These are phyloP conservation scores for Barypeithes pellucidus DNA, from an alignment of 2,888 invertebrate species.

Conservation along the genomic window DNA sequence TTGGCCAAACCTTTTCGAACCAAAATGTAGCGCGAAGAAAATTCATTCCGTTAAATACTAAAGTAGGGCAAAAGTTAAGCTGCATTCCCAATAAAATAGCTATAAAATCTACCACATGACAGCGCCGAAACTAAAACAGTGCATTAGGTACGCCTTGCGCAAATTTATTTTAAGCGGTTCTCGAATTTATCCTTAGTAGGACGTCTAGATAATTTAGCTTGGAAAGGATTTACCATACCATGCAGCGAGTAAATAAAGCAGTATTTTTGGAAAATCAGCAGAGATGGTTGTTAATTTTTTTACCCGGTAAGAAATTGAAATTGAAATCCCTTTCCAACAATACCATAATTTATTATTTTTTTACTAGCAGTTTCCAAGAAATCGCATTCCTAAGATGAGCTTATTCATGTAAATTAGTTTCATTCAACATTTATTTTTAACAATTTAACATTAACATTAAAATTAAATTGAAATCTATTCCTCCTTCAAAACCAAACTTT, in stretches of 20 bases:
- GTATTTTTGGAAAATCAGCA: neutral
- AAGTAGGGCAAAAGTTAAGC: constrained; percentile 33
- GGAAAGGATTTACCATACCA: neutral
- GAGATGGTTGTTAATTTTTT: too few species aligned
- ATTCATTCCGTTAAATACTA: constrained; percentile 13
- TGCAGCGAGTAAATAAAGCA: neutral
- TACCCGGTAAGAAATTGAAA: too few species aligned
- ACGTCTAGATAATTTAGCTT: neutral
- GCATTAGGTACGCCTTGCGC: constrained; percentile 36
- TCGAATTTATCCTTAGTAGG: constrained; percentile 24
- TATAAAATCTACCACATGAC: constrained; percentile 38
- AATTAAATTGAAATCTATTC: too few species aligned
- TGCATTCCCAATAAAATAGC: constrained; percentile 33
- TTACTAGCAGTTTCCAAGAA: too few species aligned
- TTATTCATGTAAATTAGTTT: too few species aligned
- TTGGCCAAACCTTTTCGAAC: neutral
- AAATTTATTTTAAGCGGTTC: constrained; percentile 37
- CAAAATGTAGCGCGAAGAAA: neutral
- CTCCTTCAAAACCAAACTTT: too few species aligned
- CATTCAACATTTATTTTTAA: too few species aligned
- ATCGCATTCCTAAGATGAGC: too few species aligned
- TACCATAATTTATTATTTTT: too few species aligned
- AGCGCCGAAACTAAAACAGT: constrained; percentile 33
- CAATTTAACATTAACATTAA: too few species aligned
- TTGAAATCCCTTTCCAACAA: too few species aligned